Evolutionary conservation across 1,140 invertebrate species (phyloP).

Genomic region (Pachyrhynchus sulphureomaculatus): DNA sequence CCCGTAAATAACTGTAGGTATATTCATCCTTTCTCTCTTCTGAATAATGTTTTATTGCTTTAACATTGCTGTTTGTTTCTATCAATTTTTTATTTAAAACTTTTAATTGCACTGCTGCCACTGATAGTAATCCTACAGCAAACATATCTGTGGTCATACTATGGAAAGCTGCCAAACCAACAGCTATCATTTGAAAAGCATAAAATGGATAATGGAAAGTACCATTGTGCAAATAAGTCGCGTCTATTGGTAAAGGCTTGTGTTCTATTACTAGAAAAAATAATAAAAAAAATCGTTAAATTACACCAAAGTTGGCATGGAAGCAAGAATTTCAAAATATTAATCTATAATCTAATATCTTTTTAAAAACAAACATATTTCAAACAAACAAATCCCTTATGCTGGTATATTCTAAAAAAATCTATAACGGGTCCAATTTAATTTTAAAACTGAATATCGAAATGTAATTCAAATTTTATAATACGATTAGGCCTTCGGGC

Average conservation of each 20-base stretch:
- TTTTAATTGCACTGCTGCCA: constrained; percentile 19
- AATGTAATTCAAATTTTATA: no score
- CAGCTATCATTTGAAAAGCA: constrained; percentile 13
- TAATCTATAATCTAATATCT: no score
- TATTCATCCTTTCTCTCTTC: not conserved
- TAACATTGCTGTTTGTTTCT: not conserved
- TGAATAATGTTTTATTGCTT: not conserved
- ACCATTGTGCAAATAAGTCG: constrained; percentile 9
- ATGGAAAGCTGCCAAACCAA: constrained; percentile 10
- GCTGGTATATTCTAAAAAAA: no score
- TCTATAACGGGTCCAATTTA: no score
- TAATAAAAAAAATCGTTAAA: no score
- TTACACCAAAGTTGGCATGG: no score
- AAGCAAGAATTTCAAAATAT: no score
- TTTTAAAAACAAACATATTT: no score
- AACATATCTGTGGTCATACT: constrained; percentile 23
- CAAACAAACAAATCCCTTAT: no score
- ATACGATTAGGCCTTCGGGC: no score
- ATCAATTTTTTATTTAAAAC: constrained; percentile 23
- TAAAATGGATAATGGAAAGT: constrained; percentile 14
- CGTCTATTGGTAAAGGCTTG: not conserved
- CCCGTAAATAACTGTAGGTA: not conserved
- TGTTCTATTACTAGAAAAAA: not conserved
- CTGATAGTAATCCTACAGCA: constrained; percentile 5
- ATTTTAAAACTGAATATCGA: no score